Base-by-base conservation (phyloP, 2,888 invertebrate genomes). In the Villa cingulata region DNA sequence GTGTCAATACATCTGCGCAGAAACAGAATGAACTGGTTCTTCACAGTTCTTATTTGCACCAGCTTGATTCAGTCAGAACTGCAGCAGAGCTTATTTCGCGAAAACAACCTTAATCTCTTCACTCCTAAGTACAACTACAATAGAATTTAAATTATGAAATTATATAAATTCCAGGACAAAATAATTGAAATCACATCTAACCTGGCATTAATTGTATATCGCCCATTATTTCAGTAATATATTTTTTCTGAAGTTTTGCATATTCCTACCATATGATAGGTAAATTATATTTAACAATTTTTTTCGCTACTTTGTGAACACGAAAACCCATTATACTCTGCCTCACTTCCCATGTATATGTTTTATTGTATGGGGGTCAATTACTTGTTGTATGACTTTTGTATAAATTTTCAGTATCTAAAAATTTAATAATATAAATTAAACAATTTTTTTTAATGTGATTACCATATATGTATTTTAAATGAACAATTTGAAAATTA, bases 361-460 rank as follows among this genome's bases (percentile, higher is more conserved):
- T 72, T 66, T 84, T 83, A 2, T 80, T 83, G 68, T 77, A 88
- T 37, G 71, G n/a, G n/a, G 70, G 48, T 75, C 73, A 41, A 81
- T 66, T 45, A 86, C 71, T 59, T 74, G 75, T 70, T 83, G 79
- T 56, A 79, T 81, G 7, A 81, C 83, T 58, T 75, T 65, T 38
- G 86, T 81, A 64, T 45, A 87, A 70, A 20, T 70, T 70, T 70
- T 90, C 90, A 37, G 89, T 86, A 73, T 90, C 89, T 88, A n/a
- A n/a, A n/a, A n/a, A n/a, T n/a, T n/a, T n/a, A n/a, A n/a, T n/a
- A n/a, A n/a, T n/a, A n/a, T n/a, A n/a, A n/a, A n/a, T n/a, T n/a
- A n/a, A n/a, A n/a, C n/a, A n/a, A n/a, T n/a, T n/a, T n/a, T n/a
- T n/a, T n/a, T n/a, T n/a, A n/a, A n/a, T n/a, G n/a, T n/a, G n/a